phyloP scores from a whole-genome alignment of 2,797 vertebrate species.

The Eulemur albifrons region DNA sequence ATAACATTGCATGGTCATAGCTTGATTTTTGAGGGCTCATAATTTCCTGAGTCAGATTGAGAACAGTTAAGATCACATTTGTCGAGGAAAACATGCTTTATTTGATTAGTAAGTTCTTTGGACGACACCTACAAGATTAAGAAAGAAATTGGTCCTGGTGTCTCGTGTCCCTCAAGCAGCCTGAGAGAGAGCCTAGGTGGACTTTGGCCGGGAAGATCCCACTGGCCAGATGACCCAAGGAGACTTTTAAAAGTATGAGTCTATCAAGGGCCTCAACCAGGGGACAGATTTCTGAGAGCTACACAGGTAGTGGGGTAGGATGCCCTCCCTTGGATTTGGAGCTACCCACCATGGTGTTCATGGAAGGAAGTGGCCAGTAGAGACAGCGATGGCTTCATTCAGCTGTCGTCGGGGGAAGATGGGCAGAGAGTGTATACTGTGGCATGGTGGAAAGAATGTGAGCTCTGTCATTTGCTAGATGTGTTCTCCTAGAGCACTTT shows the following conservation, averaged over 20 bases:
- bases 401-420: neutral
- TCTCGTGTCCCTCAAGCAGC: neutral
- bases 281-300: neutral
- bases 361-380: neutral
- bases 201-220: neutral
- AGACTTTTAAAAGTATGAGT: neutral
- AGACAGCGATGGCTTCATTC: neutral
- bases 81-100: neutral
- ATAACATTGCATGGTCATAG: neutral
- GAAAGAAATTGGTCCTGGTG: neutral
- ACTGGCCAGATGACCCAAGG: neutral
- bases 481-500: neutral
- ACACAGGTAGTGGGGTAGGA: accelerated
- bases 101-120: neutral
- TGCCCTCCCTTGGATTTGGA: neutral
- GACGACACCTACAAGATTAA: neutral
- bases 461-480: neutral
- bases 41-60: neutral
- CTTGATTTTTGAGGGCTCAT: neutral
- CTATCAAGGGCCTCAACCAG: neutral
- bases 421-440: no score
- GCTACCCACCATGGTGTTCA: accelerated
- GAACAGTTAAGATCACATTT: neutral
- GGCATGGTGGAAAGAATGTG: neutral
- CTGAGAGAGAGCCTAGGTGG: neutral